phyloP scores from a whole-genome alignment of 1,140 invertebrate genomes.

The Tetramorium alpestre region DNA sequence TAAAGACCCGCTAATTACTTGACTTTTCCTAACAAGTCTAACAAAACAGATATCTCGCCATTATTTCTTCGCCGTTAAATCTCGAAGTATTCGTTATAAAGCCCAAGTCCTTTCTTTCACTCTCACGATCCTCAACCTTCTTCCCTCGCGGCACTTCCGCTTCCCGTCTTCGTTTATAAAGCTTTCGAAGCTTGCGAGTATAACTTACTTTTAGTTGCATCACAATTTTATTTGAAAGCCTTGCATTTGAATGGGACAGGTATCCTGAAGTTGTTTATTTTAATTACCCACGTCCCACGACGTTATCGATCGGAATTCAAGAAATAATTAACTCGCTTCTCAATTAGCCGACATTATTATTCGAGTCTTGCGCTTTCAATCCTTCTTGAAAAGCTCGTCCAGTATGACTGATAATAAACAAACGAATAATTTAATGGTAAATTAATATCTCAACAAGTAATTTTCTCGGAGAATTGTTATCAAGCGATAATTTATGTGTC shows the following conservation, averaged over 20 bases:
- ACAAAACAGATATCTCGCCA: neutral
- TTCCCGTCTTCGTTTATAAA: conserved; percentile 11
- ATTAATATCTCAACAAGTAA: conserved; percentile 18
- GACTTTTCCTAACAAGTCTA: neutral
- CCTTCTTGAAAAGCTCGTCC: neutral
- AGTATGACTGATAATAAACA: neutral
- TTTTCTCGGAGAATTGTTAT: conserved; percentile 16
- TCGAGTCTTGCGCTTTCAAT: neutral
- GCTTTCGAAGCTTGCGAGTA: conserved; percentile 11
- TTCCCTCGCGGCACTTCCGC: neutral
- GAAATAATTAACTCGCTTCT: conserved; percentile 34
- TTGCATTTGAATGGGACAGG: neutral
- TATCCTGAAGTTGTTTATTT: conserved; percentile 28
- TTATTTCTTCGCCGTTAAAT: conserved; percentile 21
- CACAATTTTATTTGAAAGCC: conserved; percentile 22
- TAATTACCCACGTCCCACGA: conserved; percentile 7
- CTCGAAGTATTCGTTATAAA: conserved; percentile 5
- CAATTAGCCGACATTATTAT: conserved; percentile 26
- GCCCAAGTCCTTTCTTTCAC: neutral
- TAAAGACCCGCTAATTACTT: conserved; percentile 5
- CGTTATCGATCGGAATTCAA: conserved; percentile 5
- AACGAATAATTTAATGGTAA: conserved; percentile 25
- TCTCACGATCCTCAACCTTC: neutral
- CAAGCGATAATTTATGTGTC: neutral
- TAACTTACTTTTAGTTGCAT: conserved; percentile 24